Conservation (phyloP, 2,888 invertebrate species). For the Resseliella maxima region DNA sequence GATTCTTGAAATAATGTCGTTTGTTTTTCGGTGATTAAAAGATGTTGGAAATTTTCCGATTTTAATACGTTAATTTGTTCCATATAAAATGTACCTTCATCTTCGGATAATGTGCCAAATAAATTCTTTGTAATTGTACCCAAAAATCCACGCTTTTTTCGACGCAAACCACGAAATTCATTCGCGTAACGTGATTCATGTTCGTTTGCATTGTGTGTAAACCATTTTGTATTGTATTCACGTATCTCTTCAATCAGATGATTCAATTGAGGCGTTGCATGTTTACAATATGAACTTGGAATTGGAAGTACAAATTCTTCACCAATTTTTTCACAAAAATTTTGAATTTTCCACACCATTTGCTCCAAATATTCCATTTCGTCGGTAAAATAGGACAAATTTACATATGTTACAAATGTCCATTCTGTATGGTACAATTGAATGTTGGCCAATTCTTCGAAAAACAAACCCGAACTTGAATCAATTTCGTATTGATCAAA, state of each 20-base stretch:
- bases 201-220: neutral
- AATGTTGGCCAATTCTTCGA: neutral
- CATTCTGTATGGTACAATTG: neutral
- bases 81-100: slow-evolving; percentile 8
- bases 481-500: neutral
- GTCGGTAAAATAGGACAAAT: neutral
- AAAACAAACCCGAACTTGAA: neutral
- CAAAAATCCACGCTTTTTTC: neutral
- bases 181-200: neutral
- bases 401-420: neutral
- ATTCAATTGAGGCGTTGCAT: neutral
- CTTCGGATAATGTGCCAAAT: slow-evolving; percentile 2
- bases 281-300: slow-evolving; percentile 12
- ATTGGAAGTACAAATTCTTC: neutral
- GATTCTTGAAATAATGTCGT: slow-evolving; percentile 20
- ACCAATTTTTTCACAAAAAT: neutral
- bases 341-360: neutral
- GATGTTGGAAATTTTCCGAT: neutral
- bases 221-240: slow-evolving; percentile 18
- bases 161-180: slow-evolving; percentile 4
- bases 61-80: slow-evolving; percentile 13
- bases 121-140: neutral
- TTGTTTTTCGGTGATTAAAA: neutral
- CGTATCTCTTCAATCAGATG: neutral
- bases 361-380: neutral